Evolutionary conservation across 2,113 vertebrate species (phyloP).

Genomic region (Boulengeromyrus knoepffleri): DNA sequence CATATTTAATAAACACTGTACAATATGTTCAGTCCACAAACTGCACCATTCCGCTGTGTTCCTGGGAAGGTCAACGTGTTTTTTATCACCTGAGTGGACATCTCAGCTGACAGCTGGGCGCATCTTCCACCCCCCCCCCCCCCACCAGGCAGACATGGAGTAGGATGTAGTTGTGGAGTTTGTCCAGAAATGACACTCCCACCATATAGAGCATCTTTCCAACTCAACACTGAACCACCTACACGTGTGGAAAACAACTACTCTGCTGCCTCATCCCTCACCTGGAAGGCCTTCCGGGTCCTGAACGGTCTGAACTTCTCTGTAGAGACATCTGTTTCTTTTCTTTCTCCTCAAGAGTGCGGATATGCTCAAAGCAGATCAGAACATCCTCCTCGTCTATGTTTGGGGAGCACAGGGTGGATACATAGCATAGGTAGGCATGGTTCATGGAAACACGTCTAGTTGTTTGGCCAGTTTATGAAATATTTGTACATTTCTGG

Average conservation of each 20-base stretch:
- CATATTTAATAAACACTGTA: background rate
- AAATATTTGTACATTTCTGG: background rate
- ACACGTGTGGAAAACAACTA: background rate
- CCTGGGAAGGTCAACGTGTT: slow-evolving; percentile 22
- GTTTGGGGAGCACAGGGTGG: slow-evolving; percentile 55
- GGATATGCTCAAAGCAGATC: slow-evolving; percentile 94
- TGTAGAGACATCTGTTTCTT: slow-evolving; percentile 91
- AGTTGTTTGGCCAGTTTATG: background rate
- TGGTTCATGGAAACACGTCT: background rate
- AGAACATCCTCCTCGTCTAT: slow-evolving; percentile 95
- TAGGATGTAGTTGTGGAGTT: slow-evolving; percentile 91
- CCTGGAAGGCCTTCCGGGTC: slow-evolving; percentile 91
- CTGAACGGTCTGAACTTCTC: slow-evolving; percentile 82
- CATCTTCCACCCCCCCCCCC: slow-evolving; percentile 76
- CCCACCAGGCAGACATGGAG: slow-evolving; percentile 83
- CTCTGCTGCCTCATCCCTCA: slow-evolving; percentile 34
- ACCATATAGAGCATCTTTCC: background rate
- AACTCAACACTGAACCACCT: background rate
- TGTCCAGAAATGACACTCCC: slow-evolving; percentile 71
- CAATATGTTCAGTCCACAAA: background rate
- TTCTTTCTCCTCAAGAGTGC: slow-evolving; percentile 87
- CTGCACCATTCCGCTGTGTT: background rate
- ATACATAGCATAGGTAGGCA: background rate
- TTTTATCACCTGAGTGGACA: slow-evolving; percentile 89
- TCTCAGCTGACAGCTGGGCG: slow-evolving; percentile 94